Base-by-base conservation (phyloP, 2,797 vertebrate species). In the Falco cherrug region DNA sequence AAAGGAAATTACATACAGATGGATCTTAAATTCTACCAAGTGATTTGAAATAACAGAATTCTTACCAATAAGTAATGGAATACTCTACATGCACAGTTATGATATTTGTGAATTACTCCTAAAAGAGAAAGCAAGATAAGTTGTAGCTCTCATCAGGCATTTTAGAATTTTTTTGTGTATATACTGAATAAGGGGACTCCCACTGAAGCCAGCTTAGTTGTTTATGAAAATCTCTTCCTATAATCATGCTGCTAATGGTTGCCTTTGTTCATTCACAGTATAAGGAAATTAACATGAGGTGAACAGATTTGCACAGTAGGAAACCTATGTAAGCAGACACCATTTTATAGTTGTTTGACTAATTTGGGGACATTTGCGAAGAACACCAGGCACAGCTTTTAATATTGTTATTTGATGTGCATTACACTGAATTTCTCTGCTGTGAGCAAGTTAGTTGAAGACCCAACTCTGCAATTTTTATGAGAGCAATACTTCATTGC, bases 271-370 rank as follows among this genome's bases (percentile, higher is more conserved):
- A 84, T 74, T 76, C 48, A 29, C 9, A 81, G n/a, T 51, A 69
- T 31, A 91, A 83, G 25, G 21, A 93, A 93, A 92, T 87, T 56
- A 93, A 53, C 45, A 67, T 45, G 35, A 86, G 22, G 37, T 84
- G 50, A 92, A 90, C 53, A 92, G 91, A 93, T 85, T 94, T 89
- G 13, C 78, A 93, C 71, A 78, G 73, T 45, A 83, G 50, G 82
- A 94, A 95, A 81, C 1, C 3, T 43, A 50, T 86, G 57, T 47
- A 92, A 93, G 57, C 60, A 94, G 89, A 81, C 50, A 86, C 8
- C 6, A 33, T 76, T 60, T 90, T 91, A 63, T 16, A 75, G 29
- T 20, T 79, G 26, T 73, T 88, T 84, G 45, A 86, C 57, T 92
- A 81, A 88, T 95, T 19, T 69, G 50, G 16, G 76, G 59, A 73